Evolutionary conservation across 2,888 invertebrate species (phyloP), one percentile per base, ranked within the genome.

Genomic region (Pyrochroa serraticornis): DNA sequence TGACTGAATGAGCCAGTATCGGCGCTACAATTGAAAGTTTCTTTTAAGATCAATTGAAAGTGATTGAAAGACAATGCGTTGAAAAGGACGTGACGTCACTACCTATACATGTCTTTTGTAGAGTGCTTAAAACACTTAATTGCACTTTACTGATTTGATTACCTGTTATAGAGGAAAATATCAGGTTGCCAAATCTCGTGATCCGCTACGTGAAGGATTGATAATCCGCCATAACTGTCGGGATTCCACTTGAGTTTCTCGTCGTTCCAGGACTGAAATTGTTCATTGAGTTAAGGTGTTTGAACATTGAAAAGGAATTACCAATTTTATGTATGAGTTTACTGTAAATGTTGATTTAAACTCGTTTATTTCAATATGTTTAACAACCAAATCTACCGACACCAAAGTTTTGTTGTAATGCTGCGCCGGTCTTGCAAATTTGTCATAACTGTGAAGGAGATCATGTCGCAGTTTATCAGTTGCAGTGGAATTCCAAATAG

Each of bases 111-210:
- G n/a, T n/a, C n/a, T n/a, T n/a, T n/a, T n/a, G n/a, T n/a, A n/a
- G n/a, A n/a, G n/a, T n/a, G n/a, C n/a, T n/a, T n/a, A n/a, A n/a
- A n/a, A n/a, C n/a, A n/a, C n/a, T n/a, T n/a, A n/a, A 46, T 7
- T 14, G 14, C 37, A 39, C 6, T 8, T 12, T 9, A n/a, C n/a
- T n/a, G n/a, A n/a, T 43, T 14, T 46, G 22, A 33, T 54, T 71
- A 86, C 78, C 86, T 85, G 78, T 91, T 92, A 66, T 88, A 86
- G 8, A 91, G 81, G 60, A 84, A 83, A 58, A 92, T 81, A 76
- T 91, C 92, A 2, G 92, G 93, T 75, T 85, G 85, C 91, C 93
- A 93, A 66, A 92, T 82, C 73, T 91, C 89, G 75, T 87, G 87
- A 57, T 86, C 86, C 6, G 85, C 84, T 69, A 89, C 80, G 72